A percentile compares a stretch with the other conserved stretches of the same genome.
Evolutionary conservation across 2,113 vertebrate species (phyloP).

Genomic region (Cephalopholis sonnerati): DNA sequence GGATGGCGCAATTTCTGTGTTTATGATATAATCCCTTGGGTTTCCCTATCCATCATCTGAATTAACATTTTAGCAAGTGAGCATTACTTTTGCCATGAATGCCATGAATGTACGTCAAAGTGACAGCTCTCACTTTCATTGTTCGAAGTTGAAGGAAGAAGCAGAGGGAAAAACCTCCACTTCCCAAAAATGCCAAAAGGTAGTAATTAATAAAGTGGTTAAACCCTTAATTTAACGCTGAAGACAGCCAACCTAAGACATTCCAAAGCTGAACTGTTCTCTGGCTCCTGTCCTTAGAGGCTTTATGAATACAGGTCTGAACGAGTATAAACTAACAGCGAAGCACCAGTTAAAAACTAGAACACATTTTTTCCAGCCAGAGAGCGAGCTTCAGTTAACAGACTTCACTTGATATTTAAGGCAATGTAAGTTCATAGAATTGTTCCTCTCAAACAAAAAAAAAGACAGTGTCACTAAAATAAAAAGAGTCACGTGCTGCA

Average conservation of each 20-base stretch:
- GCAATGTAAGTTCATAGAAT: slow-evolving; percentile 77
- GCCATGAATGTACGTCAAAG: neutral
- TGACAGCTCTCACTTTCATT: neutral
- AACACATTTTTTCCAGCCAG: slow-evolving; percentile 55
- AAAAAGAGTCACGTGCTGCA: neutral
- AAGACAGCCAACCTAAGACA: neutral
- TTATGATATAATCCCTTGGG: neutral
- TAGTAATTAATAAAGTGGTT: neutral
- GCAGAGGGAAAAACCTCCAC: too few relatives aligned
- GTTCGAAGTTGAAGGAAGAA: neutral
- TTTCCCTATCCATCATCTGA: neutral
- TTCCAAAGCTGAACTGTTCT: neutral
- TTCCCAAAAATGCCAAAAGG: too few relatives aligned
- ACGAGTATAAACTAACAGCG: slow-evolving; percentile 63
- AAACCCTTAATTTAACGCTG: neutral
- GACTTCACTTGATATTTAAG: slow-evolving; percentile 81
- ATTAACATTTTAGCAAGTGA: neutral
- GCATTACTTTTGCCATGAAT: too few relatives aligned
- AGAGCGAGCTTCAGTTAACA: slow-evolving; percentile 66
- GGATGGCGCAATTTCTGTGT: neutral
- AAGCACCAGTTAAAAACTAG: slow-evolving; percentile 69
- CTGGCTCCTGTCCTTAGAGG: slow-evolving; percentile 14
- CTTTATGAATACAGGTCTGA: slow-evolving; percentile 51
- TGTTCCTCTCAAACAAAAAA: slow-evolving; percentile 40
- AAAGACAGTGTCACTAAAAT: neutral